Conservation (phyloP, 2,888 invertebrate genomes). For the Drosophila stalkeri region DNA sequence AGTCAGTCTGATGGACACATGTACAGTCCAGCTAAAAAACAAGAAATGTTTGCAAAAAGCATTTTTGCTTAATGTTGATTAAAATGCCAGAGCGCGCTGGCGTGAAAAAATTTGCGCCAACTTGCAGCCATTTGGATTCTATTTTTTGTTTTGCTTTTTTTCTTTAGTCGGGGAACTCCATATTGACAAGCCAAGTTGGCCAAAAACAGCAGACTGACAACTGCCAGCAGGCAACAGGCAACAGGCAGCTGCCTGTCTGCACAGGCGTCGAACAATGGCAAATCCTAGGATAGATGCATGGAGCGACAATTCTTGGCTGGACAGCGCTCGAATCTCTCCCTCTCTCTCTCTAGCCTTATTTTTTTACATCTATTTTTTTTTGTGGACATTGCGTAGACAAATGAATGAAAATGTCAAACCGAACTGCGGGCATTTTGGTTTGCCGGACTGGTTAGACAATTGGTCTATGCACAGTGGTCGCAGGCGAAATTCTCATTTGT, state of each 20-base stretch:
- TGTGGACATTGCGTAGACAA: slow-evolving; percentile 70
- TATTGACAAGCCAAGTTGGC: slow-evolving; percentile 76
- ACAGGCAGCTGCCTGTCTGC: slow-evolving; percentile 65
- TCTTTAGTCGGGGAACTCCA: slow-evolving; percentile 11
- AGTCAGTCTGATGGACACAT: slow-evolving; percentile 46
- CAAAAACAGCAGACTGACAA: slow-evolving; percentile 66
- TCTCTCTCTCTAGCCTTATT: not conserved
- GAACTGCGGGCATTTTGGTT: slow-evolving; percentile 49
- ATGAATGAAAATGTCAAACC: slow-evolving; percentile 80
- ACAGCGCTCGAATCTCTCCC: slow-evolving; percentile 45
- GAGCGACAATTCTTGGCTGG: slow-evolving; percentile 60
- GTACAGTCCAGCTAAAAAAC: slow-evolving; percentile 12
- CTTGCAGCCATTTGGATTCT: slow-evolving; percentile 63
- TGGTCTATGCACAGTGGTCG: slow-evolving; percentile 20
- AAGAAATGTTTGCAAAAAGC: slow-evolving; percentile 75
- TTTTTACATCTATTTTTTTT: slow-evolving; percentile 32
- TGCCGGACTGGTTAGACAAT: slow-evolving; percentile 19
- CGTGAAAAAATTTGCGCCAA: slow-evolving; percentile 77
- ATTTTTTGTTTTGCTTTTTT: slow-evolving; percentile 6
- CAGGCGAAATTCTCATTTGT: not conserved
- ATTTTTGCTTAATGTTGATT: slow-evolving; percentile 81
- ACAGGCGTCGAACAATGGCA: slow-evolving; percentile 58
- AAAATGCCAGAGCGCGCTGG: slow-evolving; percentile 76
- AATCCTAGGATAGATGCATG: slow-evolving; percentile 53
- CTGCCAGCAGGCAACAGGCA: slow-evolving; percentile 44